Conservation (phyloP, 2,113 vertebrate species). For the Tretioscincus oriximinensis region DNA sequence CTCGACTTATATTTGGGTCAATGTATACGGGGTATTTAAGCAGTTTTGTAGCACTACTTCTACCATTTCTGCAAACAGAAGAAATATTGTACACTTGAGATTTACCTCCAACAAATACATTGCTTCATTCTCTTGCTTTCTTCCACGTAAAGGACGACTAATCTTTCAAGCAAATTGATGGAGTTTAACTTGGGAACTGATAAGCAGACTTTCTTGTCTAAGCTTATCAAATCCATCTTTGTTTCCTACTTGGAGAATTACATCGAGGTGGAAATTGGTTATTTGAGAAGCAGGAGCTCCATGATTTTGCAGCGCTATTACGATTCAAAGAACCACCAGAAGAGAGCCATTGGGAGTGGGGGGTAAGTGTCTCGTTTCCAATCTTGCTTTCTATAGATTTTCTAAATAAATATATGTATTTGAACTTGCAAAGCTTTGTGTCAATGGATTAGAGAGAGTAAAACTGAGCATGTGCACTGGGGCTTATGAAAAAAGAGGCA, state of each 20-base stretch:
- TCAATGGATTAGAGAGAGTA: not conserved
- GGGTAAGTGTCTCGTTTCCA: slow-evolving; percentile 77
- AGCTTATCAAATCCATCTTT: slow-evolving; percentile 99
- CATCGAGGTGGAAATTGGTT: slow-evolving; percentile 94
- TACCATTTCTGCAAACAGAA: not conserved
- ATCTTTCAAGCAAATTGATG: slow-evolving; percentile 90
- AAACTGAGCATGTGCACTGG: not conserved
- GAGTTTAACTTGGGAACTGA: slow-evolving; percentile 99
- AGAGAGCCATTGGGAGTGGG: slow-evolving; percentile 90
- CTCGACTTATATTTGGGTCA: no score
- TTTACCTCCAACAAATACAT: slow-evolving; percentile 51
- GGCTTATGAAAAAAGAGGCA: not conserved
- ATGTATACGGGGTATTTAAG: no score
- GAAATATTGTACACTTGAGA: slow-evolving; percentile 7
- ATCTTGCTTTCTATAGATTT: not conserved
- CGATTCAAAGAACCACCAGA: slow-evolving; percentile 99
- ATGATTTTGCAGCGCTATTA: slow-evolving; percentile 96
- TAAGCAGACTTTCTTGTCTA: slow-evolving; percentile 98
- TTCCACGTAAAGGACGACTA: slow-evolving; percentile 84
- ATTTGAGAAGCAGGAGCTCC: slow-evolving; percentile 91
- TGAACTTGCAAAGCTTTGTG: not conserved
- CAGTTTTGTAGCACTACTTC: not conserved
- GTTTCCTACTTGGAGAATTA: slow-evolving; percentile 97
- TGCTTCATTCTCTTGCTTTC: slow-evolving; percentile 60
- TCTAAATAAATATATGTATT: not conserved